Evolutionary conservation across 2,113 vertebrate genomes (phyloP), one percentile per base, ranked within the genome.

Genomic region (Pongo abelii): DNA sequence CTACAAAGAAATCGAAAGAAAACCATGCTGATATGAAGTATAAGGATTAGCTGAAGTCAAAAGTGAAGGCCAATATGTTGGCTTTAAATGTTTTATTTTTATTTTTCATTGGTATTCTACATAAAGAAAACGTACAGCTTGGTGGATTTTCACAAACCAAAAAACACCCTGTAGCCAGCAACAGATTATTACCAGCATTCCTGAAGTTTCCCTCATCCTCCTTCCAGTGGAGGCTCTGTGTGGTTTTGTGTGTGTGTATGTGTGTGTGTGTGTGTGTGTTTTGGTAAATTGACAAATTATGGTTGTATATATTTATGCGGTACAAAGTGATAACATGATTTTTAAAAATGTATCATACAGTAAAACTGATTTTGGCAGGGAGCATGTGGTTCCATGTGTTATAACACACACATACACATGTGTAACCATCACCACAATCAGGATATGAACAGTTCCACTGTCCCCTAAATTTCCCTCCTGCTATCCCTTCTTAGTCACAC

Each of bases 101-200:
- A 2, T 5, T 3, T 78, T 38, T 40, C 57, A 78, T 48, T 96
- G 52, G 40, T 8, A 89, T 89, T 80, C 86, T 40, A 32, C 22
- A 69, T 16, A 88, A 27, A 96, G 27, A 86, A 91, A 93, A 96
- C 48, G 20, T 85, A 94, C 48, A 70, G 59, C 8, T 38, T 92
- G 38, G 27, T 52, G 18, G 80, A 75, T 94, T 85, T 94, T 77
- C 55, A 92, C 50, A 92, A 94, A 89, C 23, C 74, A 55, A 59
- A 25, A 70, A 96, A 72, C 70, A 90, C 32, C 16, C 70, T 86
- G 35, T 72, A 72, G 38, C 3, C 12, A 30, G n/a, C 2, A 69
- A 64, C n/a, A 78, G 46, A 77, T 16, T 32, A 72, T 67, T 70
- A 57, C 2, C 50, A 35, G 17, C 32, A 72, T 50, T 32, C 30